Evolutionary conservation across 2,113 vertebrate species (phyloP).

Genomic region (Ageneiosus marmoratus): DNA sequence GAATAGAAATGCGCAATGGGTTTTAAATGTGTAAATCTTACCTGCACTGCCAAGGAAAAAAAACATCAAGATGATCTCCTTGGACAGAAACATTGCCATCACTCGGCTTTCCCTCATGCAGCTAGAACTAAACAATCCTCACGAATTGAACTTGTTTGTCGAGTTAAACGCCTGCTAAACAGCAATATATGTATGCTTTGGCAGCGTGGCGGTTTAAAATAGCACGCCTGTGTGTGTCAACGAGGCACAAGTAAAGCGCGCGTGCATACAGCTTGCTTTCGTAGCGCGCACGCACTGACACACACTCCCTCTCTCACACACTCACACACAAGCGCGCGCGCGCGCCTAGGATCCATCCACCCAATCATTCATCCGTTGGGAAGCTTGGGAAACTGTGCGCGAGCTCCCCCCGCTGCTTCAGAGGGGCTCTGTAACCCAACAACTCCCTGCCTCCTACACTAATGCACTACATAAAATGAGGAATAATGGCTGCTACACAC

Average conservation of each 20-base stretch:
- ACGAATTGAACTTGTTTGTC: background rate
- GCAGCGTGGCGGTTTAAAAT: conserved; percentile 34
- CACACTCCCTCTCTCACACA: conserved; percentile 55
- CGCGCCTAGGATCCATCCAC: conserved; percentile 81
- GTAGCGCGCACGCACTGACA: background rate
- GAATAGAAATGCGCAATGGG: conserved; percentile 1
- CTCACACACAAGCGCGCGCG: conserved; percentile 23
- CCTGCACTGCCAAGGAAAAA: conserved; percentile 85
- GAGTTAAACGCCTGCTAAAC: background rate
- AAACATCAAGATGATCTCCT: conserved; percentile 82
- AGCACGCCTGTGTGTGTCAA: conserved; percentile 32
- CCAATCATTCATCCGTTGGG: conserved; percentile 45
- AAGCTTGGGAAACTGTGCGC: conserved; percentile 65
- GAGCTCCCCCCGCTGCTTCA: background rate
- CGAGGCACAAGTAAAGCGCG: conserved; percentile 60
- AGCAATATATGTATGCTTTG: background rate
- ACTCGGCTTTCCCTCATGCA: conserved; percentile 52
- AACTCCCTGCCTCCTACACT: background rate
- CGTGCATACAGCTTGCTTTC: conserved; percentile 72
- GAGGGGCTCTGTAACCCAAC: background rate
- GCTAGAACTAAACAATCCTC: conserved; percentile 29
- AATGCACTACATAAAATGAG: background rate
- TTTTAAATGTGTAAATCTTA: conserved; percentile 67
- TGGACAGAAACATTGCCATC: conserved; percentile 84
- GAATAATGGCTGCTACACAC: background rate